Conservation (phyloP, 2,113 vertebrate species). For the Sander lucioperca region DNA sequence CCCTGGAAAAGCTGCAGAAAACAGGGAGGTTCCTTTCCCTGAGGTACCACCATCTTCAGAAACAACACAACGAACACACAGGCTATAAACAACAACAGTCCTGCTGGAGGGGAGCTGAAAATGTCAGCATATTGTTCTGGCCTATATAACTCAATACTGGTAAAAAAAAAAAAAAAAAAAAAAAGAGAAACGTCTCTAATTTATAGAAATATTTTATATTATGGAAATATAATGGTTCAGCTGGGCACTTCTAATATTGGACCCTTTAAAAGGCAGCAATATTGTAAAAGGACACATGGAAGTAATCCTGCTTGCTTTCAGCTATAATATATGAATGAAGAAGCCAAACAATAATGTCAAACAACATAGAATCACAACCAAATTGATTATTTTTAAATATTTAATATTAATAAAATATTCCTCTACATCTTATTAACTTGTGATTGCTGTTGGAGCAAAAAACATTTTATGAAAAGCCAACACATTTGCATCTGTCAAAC, state of each 20-base stretch:
- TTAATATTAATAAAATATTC: neutral
- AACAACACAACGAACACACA: constrained; percentile 10
- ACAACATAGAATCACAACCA: neutral
- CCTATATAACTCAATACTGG: neutral
- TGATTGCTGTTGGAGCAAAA: too few relatives aligned
- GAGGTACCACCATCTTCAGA: constrained; percentile 78
- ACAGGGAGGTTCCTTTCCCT: constrained; percentile 84
- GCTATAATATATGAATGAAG: neutral
- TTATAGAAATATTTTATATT: neutral
- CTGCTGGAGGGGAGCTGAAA: neutral
- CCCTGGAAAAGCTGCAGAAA: constrained; percentile 88
- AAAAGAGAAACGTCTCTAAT: neutral
- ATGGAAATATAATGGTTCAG: neutral
- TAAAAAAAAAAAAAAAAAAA: too few relatives aligned
- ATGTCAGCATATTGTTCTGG: neutral
- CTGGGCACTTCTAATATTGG: neutral
- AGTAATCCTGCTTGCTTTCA: neutral
- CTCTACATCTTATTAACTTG: neutral
- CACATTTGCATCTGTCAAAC: neutral
- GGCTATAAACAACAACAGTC: neutral
- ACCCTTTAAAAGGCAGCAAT: neutral
- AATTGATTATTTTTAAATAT: neutral
- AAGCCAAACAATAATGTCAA: neutral
- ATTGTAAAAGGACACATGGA: neutral
- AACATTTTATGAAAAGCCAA: neutral